A percentile compares a stretch with the other conserved stretches of the same genome.
Evolutionary conservation across 2,888 invertebrate species (phyloP).

Genomic region (Acleris holmiana): DNA sequence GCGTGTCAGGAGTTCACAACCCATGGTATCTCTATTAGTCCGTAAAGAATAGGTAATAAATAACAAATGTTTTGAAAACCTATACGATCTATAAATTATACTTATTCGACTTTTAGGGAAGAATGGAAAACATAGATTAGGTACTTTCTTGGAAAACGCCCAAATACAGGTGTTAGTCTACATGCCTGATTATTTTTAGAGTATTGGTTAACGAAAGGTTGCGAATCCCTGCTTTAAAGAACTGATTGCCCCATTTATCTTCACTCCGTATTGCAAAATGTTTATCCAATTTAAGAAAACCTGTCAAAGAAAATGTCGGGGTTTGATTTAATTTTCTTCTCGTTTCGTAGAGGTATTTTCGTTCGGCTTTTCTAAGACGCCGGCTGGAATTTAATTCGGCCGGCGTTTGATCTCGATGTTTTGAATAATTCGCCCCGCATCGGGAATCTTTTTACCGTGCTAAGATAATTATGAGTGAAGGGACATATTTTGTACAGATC

Average conservation of each 20-base stretch:
- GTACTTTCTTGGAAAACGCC: no score
- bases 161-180: no score
- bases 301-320: conserved; percentile 38
- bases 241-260: not conserved
- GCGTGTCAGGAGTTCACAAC: no score
- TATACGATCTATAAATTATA: no score
- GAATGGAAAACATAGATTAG: no score
- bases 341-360: conserved; percentile 20
- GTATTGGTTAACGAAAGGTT: no score
- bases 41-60: no score
- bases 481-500: conserved; percentile 2
- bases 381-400: conserved; percentile 52
- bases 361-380: conserved; percentile 27
- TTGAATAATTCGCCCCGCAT: conserved; percentile 44
- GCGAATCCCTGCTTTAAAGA: not conserved
- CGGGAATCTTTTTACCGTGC: conserved; percentile 38
- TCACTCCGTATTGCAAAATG: conserved; percentile 9
- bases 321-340: conserved; percentile 46
- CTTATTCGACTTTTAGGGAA: no score
- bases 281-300: conserved; percentile 24
- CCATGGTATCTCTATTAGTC: no score
- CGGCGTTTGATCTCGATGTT: conserved; percentile 46
- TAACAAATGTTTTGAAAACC: no score
- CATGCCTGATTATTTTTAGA: no score
- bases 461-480: conserved; percentile 41